Conservation (phyloP, 2,888 invertebrate genomes). For the Chymomyza caudatula region DNA sequence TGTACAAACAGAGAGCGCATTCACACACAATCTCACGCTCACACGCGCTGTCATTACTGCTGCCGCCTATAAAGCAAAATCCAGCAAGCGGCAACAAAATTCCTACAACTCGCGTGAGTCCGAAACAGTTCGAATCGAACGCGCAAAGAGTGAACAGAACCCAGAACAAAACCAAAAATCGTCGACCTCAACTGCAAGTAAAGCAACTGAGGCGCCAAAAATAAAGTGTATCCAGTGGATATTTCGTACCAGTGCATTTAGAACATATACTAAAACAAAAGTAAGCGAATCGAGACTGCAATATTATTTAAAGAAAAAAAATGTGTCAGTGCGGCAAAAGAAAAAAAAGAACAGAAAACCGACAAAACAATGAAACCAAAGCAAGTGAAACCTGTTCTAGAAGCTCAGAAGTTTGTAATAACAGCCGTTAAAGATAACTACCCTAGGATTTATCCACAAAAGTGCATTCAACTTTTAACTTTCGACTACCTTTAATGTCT, state of each 20-base stretch:
- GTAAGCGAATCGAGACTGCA: constrained; percentile 22
- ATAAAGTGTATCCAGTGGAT: constrained; percentile 37
- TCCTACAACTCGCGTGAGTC: constrained; percentile 48
- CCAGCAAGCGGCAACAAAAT: constrained; percentile 56
- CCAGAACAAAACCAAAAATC: constrained; percentile 47
- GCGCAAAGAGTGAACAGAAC: constrained; percentile 49
- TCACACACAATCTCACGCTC: constrained; percentile 7
- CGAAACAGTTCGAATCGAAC: constrained; percentile 66
- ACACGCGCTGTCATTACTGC: constrained; percentile 1
- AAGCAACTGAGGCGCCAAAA: constrained; percentile 36
- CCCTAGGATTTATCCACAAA: not conserved
- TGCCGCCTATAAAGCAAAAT: constrained; percentile 51
- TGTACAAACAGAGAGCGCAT: constrained; percentile 5
- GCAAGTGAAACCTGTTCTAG: not conserved
- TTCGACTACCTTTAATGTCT: constrained; percentile 5
- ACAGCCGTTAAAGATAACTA: not conserved
- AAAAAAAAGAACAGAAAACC: not conserved
- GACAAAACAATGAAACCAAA: not conserved
- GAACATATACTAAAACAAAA: not conserved
- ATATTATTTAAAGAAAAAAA: constrained; percentile 35
- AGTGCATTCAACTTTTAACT: constrained; percentile 63
- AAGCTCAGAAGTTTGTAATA: not conserved
- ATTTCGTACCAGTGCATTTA: not conserved
- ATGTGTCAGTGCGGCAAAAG: not conserved
- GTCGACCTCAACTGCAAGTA: constrained; percentile 41